phyloP scores from a whole-genome alignment of 23 tunicate species.

The Clavelina lepadiformis region DNA sequence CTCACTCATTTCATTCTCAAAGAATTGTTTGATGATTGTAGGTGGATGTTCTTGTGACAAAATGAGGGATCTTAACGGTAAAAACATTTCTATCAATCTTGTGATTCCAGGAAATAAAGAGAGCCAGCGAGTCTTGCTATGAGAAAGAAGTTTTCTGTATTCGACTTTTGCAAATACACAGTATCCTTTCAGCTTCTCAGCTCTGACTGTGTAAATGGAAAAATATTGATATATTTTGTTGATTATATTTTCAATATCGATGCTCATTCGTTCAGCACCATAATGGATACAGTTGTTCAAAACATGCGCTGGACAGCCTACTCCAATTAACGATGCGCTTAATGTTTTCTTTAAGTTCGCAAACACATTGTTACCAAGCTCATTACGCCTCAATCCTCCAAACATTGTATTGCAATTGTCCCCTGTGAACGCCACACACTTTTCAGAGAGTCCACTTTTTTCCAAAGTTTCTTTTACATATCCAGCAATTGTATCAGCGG shows the following conservation, averaged over 20 bases:
- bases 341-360: background rate
- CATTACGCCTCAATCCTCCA: slow-evolving; percentile 24
- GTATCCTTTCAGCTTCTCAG: slow-evolving; percentile 7
- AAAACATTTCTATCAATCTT: slow-evolving; percentile 22
- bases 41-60: slow-evolving; percentile 10
- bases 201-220: slow-evolving; percentile 14
- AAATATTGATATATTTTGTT: slow-evolving; percentile 10
- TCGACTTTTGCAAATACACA: slow-evolving; percentile 1
- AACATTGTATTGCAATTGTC: slow-evolving; percentile 26
- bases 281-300: slow-evolving; percentile 14
- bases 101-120: slow-evolving; percentile 12
- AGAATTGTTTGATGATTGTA: slow-evolving; percentile 4
- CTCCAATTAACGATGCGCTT: slow-evolving; percentile 3
- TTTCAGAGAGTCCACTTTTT: slow-evolving; percentile 7
- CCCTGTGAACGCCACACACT: slow-evolving; percentile 25
- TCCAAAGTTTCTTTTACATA: slow-evolving; percentile 15
- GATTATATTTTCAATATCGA: slow-evolving; percentile 2
- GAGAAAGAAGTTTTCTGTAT: slow-evolving; percentile 1
- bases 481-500: slow-evolving; percentile 19
- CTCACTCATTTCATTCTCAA: slow-evolving; percentile 2
- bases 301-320: slow-evolving; percentile 17
- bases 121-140: slow-evolving; percentile 5
- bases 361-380: slow-evolving; percentile 15
- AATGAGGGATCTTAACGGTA: background rate
- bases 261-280: slow-evolving; percentile 8